Conservation (phyloP, 2,888 invertebrate genomes). For the Dynastes hyllus region DNA sequence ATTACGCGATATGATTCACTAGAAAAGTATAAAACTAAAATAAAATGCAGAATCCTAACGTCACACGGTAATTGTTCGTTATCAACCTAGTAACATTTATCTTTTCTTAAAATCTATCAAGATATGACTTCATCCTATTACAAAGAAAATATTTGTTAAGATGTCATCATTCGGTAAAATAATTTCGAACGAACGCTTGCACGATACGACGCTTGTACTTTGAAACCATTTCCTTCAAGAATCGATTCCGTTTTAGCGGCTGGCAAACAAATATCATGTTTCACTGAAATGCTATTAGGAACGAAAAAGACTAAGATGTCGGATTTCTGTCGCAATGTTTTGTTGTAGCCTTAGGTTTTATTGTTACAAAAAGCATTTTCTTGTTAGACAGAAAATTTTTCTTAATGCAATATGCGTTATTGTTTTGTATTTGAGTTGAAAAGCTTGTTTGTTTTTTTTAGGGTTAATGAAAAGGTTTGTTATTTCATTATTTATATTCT, state of each 20-base stretch:
- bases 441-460: no score
- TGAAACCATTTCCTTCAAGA: constrained; percentile 10
- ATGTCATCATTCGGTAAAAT: not conserved
- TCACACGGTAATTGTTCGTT: no score
- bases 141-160: not conserved
- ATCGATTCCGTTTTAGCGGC: not conserved
- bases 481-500: no score
- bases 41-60: no score
- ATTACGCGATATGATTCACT: no score
- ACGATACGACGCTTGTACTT: not conserved
- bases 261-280: not conserved
- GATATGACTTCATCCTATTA: not conserved
- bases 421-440: no score
- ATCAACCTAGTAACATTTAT: no score
- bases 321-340: not conserved
- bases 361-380: not conserved
- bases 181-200: not conserved
- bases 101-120: no score
- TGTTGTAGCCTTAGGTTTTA: not conserved
- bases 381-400: no score
- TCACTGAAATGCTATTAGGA: constrained; percentile 2
- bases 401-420: no score
- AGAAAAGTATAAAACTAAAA: no score
- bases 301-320: not conserved
- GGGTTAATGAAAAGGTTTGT: no score